A percentile compares a stretch with the other conserved stretches of the same genome.
Conservation (phyloP, 2,113 vertebrate genomes). For the Dinomys branickii region DNA sequence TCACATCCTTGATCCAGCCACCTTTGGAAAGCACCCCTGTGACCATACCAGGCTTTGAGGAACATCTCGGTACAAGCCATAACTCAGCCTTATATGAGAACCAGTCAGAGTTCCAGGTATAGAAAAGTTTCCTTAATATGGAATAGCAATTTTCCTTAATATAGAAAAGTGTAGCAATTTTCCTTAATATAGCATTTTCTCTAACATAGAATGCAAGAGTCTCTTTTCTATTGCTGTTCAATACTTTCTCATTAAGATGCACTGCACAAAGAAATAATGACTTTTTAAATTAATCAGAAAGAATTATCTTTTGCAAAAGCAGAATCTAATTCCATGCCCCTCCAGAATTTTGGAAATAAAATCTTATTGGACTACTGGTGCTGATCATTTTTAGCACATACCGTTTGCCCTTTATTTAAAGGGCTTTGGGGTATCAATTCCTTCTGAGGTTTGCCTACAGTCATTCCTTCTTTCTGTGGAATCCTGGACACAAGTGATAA, state of each 20-base stretch:
- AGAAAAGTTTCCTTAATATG: background rate
- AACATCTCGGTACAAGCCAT: background rate
- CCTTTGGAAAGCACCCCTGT: background rate
- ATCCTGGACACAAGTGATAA: background rate
- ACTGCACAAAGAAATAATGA: background rate
- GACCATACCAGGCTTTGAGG: background rate
- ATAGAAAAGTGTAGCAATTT: too few species aligned
- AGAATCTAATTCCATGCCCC: background rate
- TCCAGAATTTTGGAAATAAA: background rate
- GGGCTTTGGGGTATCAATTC: accelerated
- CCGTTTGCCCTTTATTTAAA: background rate
- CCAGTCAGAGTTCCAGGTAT: background rate
- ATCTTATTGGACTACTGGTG: background rate
- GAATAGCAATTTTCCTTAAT: background rate
- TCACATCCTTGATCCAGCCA: background rate
- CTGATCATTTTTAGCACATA: background rate
- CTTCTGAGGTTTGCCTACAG: background rate
- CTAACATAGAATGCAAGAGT: background rate
- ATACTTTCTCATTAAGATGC: background rate
- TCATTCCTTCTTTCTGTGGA: background rate
- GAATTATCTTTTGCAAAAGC: background rate
- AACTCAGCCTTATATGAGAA: background rate
- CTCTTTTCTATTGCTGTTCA: background rate
- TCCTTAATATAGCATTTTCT: background rate
- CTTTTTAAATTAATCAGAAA: background rate